phyloP scores from a whole-genome alignment of 2,888 invertebrate species.

The Volucella inflata region DNA sequence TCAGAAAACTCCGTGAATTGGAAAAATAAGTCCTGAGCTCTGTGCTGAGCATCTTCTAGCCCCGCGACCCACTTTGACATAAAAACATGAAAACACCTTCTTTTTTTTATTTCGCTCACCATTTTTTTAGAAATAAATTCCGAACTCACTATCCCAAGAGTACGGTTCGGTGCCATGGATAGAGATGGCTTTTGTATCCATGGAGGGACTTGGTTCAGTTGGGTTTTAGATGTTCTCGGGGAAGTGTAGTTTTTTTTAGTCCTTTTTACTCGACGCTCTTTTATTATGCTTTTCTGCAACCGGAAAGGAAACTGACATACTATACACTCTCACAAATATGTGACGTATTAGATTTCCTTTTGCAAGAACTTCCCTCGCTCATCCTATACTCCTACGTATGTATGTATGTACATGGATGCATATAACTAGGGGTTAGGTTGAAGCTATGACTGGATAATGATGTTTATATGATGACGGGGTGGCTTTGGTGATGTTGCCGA shows the following conservation, averaged over 20 bases:
- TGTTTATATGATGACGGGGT: conserved; percentile 60
- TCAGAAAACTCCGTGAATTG: no score
- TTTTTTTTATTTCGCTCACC: not conserved
- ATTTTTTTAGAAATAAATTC: conserved; percentile 49
- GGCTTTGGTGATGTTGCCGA: conserved; percentile 20
- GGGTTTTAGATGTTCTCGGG: conserved; percentile 35
- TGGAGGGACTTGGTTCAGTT: conserved; percentile 41
- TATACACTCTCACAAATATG: conserved; percentile 53
- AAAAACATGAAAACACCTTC: conserved; percentile 43
- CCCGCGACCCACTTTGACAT: not conserved
- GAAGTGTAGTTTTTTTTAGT: conserved; percentile 30
- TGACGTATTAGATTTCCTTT: conserved; percentile 73
- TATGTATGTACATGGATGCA: no score
- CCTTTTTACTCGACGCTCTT: not conserved
- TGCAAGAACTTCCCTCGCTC: not conserved
- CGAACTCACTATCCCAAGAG: conserved; percentile 46
- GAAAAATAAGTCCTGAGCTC: no score
- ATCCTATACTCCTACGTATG: no score
- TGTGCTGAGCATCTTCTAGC: no score
- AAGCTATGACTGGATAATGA: not conserved
- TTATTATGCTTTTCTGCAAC: conserved; percentile 53
- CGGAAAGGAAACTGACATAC: conserved; percentile 67
- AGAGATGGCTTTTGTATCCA: conserved; percentile 59
- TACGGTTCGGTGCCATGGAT: conserved; percentile 45
- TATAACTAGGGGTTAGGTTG: no score